Percentiles rank a stretch among this genome's conserved stretches.
phyloP scores from a whole-genome alignment of 2,113 vertebrate species.

The Chionis minor region DNA sequence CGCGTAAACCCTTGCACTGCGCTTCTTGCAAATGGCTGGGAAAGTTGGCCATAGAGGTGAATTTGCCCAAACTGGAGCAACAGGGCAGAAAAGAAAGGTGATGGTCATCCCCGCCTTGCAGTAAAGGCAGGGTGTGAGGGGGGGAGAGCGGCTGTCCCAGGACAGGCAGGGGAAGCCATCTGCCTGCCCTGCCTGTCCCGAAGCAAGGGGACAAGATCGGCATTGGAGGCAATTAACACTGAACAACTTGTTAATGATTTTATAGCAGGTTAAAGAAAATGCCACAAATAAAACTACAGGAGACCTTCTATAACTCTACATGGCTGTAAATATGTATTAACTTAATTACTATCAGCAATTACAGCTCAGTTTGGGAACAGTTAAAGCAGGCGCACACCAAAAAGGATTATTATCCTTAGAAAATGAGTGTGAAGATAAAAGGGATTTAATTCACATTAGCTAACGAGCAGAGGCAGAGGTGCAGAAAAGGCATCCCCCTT shows the following conservation, averaged over 20 bases:
- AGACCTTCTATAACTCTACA: conserved; percentile 84
- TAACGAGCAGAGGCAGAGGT: conserved; percentile 86
- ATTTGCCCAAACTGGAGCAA: background rate
- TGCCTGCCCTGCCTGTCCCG: background rate
- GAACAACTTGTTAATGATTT: conserved; percentile 89
- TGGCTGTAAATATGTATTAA: conserved; percentile 94
- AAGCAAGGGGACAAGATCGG: conserved; percentile 68
- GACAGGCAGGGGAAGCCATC: background rate
- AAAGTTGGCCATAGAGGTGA: background rate
- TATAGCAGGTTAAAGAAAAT: conserved; percentile 83
- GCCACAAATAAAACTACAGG: conserved; percentile 87
- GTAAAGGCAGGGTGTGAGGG: background rate
- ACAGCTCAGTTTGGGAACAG: conserved; percentile 83
- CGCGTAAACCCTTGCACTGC: fast-evolving
- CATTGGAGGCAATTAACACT: conserved; percentile 73
- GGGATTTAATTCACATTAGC: conserved; percentile 85
- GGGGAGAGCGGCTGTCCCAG: background rate
- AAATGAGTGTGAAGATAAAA: conserved; percentile 81
- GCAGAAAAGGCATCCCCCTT: conserved; percentile 78
- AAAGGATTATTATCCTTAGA: conserved; percentile 78
- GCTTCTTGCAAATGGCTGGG: background rate
- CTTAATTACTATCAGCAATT: conserved; percentile 87
- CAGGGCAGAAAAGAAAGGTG: background rate
- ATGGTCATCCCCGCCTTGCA: background rate
- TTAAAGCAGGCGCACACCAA: conserved; percentile 81